Percentiles rank a stretch among this genome's conserved stretches.
phyloP scores from a whole-genome alignment of 2,888 invertebrate genomes.

The Adelognathus sp. region DNA sequence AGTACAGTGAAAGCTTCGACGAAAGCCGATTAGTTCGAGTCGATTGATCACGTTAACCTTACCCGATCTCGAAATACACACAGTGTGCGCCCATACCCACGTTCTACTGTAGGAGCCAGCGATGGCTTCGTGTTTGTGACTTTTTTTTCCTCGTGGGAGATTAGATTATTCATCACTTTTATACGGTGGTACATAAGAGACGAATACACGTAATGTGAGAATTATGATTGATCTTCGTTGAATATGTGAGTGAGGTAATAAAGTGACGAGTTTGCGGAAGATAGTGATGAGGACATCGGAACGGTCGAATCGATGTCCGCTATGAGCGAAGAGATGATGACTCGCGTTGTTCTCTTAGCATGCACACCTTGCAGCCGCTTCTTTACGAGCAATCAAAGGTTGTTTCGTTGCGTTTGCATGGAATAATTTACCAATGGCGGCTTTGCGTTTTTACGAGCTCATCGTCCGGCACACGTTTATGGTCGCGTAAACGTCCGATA shows the following conservation, averaged over 20 bases:
- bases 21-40: conserved; percentile 63
- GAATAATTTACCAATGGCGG: conserved; percentile 46
- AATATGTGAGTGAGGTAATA: not conserved
- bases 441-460: conserved; percentile 44
- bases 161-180: not conserved
- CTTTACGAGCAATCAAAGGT: conserved; percentile 56
- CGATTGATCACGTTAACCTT: conserved; percentile 62
- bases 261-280: conserved; percentile 11
- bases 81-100: conserved; percentile 15
- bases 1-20: conserved; percentile 51
- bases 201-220: not conserved
- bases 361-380: conserved; percentile 9
- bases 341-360: conserved; percentile 5
- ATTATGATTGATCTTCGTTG: not conserved
- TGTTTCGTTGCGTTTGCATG: conserved; percentile 19
- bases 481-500: not conserved
- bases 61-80: conserved; percentile 57
- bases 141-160: not conserved
- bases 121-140: not conserved
- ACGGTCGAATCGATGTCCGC: conserved; percentile 30
- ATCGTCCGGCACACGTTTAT: conserved; percentile 4
- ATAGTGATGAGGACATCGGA: conserved; percentile 1
- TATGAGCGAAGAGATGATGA: conserved; percentile 12
- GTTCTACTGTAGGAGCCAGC: not conserved
- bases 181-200: not conserved